These are phyloP conservation scores for Eupithecia abbreviata DNA, from an alignment of 2,888 invertebrate species.

Conservation along the genomic window DNA sequence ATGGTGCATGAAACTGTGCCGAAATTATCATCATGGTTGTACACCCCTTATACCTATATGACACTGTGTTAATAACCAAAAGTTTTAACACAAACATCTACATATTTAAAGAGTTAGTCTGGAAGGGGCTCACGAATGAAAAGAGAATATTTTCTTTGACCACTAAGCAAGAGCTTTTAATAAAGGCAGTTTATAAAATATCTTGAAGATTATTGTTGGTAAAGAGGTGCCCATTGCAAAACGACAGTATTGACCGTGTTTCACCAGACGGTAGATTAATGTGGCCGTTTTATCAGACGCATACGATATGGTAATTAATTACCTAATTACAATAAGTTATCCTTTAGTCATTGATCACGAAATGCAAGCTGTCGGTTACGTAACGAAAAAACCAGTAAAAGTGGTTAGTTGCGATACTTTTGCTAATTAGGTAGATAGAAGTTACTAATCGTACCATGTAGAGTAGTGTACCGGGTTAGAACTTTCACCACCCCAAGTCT, in stretches of 20 bases:
- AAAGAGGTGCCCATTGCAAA: constrained; percentile 15
- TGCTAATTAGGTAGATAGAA: constrained; percentile 45
- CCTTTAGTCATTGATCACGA: constrained; percentile 78
- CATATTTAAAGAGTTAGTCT: background rate
- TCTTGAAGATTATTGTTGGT: constrained; percentile 7
- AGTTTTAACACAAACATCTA: too few relatives aligned
- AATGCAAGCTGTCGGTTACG: constrained; percentile 66
- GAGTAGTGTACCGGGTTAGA: background rate
- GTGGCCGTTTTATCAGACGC: constrained; percentile 50
- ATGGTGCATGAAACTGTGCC: too few relatives aligned
- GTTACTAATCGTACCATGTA: constrained; percentile 27
- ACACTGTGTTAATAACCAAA: too few relatives aligned
- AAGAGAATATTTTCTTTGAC: background rate
- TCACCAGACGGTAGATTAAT: constrained; percentile 42
- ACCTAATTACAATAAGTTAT: constrained; percentile 77
- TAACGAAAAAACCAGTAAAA: constrained; percentile 65
- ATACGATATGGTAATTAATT: constrained; percentile 72
- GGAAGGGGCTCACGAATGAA: background rate
- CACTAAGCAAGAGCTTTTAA: background rate
- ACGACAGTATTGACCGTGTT: constrained; percentile 31
- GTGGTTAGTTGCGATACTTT: constrained; percentile 59
- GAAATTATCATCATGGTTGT: too few relatives aligned
- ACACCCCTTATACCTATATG: too few relatives aligned
- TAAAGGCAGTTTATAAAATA: background rate
- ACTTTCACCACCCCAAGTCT: background rate